Conservation (phyloP, 2,888 invertebrate species). For the Carcina quercana region DNA sequence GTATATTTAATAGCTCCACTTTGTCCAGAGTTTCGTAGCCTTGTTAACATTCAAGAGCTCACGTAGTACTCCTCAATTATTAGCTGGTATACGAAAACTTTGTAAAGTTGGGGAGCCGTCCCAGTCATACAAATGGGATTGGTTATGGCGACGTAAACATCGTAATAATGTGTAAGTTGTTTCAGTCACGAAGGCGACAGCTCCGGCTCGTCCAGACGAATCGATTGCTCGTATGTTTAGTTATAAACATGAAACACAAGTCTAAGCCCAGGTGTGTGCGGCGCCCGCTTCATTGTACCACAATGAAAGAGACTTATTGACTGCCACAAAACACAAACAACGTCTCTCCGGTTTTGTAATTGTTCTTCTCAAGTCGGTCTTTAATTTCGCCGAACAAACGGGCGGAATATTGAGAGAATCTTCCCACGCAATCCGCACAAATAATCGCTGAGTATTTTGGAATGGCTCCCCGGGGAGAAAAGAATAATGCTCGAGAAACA, state of each 20-base stretch:
- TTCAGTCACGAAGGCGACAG: conserved; percentile 46
- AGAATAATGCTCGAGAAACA: conserved; percentile 25
- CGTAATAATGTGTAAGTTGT: conserved; percentile 47
- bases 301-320: conserved; percentile 33
- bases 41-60: conserved; percentile 36
- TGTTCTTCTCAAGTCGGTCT: conserved; percentile 25
- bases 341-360: conserved; percentile 22
- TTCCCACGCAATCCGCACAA: conserved; percentile 21
- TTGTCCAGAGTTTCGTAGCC: conserved; percentile 20
- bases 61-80: conserved; percentile 36
- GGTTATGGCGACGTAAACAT: conserved; percentile 49
- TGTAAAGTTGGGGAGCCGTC: conserved; percentile 28
- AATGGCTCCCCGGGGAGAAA: conserved; percentile 19
- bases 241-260: conserved; percentile 40
- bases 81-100: conserved; percentile 43
- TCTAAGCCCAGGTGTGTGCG: conserved; percentile 43
- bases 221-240: conserved; percentile 58
- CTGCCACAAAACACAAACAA: conserved; percentile 16
- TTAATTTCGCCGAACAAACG: conserved; percentile 24
- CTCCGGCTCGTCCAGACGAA: conserved; percentile 52
- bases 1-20: conserved; percentile 28
- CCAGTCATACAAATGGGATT: conserved; percentile 41
- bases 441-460: conserved; percentile 23
- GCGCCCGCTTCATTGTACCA: conserved; percentile 39
- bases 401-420: conserved; percentile 16